Conservation (phyloP, 2,888 invertebrate genomes). For the Dyspetes luteomarginatus region DNA sequence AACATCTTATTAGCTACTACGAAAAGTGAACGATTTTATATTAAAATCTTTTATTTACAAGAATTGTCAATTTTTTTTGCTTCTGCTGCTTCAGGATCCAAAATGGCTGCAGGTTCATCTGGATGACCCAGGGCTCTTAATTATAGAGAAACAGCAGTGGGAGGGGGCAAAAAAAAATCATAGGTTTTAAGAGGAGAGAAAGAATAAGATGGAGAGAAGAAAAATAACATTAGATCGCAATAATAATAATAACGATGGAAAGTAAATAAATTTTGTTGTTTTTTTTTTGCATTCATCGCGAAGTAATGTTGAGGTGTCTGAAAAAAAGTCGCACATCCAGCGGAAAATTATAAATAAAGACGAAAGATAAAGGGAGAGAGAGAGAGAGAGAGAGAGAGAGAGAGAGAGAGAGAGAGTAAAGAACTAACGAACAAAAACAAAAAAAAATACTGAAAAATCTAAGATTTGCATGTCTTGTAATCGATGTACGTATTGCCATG, state of each 20-base stretch:
- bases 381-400: slow-evolving; percentile 11
- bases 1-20: no score
- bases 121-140: no score
- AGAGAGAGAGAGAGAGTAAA: slow-evolving; percentile 25
- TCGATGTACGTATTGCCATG: slow-evolving; percentile 66
- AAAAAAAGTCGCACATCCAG: slow-evolving; percentile 11
- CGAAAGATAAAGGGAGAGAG: slow-evolving; percentile 24
- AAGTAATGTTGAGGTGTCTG: slow-evolving; percentile 26
- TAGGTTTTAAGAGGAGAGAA: slow-evolving; percentile 10
- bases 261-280: slow-evolving; percentile 59
- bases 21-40: no score
- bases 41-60: no score
- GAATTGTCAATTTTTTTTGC: no score
- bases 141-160: slow-evolving; percentile 10
- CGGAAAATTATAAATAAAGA: slow-evolving; percentile 43
- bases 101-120: no score
- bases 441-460: slow-evolving; percentile 42
- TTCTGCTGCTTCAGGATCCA: no score
- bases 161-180: slow-evolving; percentile 12
- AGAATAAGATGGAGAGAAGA: neutral
- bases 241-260: slow-evolving; percentile 53
- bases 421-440: slow-evolving; percentile 36
- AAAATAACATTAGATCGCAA: slow-evolving; percentile 14
- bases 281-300: slow-evolving; percentile 38
- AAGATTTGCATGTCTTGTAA: slow-evolving; percentile 63